Evolutionary conservation across 2,113 vertebrate genomes (phyloP), one percentile per base, ranked within the genome.

Genomic region (Hemiscyllium ocellatum): DNA sequence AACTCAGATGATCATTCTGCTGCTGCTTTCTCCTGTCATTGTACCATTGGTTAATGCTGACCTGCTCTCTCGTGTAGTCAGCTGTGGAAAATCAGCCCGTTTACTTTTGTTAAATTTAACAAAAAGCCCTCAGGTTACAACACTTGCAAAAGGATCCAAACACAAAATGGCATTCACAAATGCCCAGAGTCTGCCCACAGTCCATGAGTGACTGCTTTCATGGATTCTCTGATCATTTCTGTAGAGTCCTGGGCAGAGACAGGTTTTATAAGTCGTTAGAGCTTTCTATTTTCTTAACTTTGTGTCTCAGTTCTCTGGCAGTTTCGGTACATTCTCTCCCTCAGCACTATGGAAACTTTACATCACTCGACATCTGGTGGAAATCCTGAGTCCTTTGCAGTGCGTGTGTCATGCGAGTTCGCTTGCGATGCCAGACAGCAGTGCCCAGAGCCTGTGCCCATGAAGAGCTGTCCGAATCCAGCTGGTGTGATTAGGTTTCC

Each of bases 371-470:
- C 80, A 89, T 56, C 86, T 89, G 86, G 86, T 15, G 50, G 50
- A 89, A 89, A 89, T 10, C 86, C 47, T 29, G 86, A 89, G 86
- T 29, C 50, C 86, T 29, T 61, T 26, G 7, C 50, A 56, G 86
- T 89, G 50, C 50, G 4, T 86, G 47, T 89, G 50, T 89, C 86
- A 89, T 89, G 86, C 24, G 50, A 89, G 86, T 89, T 56, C 5
- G 0, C 22, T 13, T 3, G 47, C 22, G 12, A 52, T 89, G 86
- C 86, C 86, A 89, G 50, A 89, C 50, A 1, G 86, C 50, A 0
- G 7, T 89, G 86, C 86, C 86, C 86, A 89, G 86, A 89, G 86
- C 50, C 50, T 56, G 8, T 89, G 50, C 86, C 86, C 86, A 56
- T 29, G 26, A 26, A 29, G 86, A 89, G 86, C 86, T 56, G 50